Evolutionary conservation across 2,797 vertebrate genomes (phyloP).

Genomic region (Cetoscarus ocellatus): DNA sequence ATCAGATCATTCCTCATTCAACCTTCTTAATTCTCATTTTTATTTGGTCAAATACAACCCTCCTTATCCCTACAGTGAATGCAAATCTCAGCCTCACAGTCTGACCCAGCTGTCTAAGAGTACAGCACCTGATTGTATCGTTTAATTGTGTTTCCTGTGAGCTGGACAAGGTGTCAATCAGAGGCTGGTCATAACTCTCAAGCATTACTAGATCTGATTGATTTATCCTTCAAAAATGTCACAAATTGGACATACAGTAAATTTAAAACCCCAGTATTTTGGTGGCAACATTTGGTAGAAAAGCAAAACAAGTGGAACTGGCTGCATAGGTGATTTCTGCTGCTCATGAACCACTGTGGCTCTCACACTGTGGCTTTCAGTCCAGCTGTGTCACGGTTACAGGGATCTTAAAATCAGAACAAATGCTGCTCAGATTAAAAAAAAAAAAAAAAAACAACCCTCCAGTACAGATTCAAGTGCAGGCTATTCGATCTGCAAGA

Average conservation of each 20-base stretch:
- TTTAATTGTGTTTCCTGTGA: slow-evolving; percentile 40
- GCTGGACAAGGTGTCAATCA: slow-evolving; percentile 47
- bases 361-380: slow-evolving; percentile 9
- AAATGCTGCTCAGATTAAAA: slow-evolving; percentile 6
- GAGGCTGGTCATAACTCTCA: slow-evolving; percentile 5
- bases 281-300: slow-evolving; percentile 46
- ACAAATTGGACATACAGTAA: slow-evolving; percentile 41
- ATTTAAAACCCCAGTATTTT: slow-evolving; percentile 57
- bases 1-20: slow-evolving; percentile 21
- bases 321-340: slow-evolving; percentile 26
- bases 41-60: slow-evolving; percentile 7
- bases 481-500: neutral
- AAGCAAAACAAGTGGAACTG: slow-evolving; percentile 39
- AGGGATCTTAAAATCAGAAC: slow-evolving; percentile 12
- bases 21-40: neutral
- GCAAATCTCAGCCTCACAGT: neutral
- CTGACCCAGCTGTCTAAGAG: slow-evolving; percentile 14
- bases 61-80: slow-evolving; percentile 6
- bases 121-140: slow-evolving; percentile 26
- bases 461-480: neutral
- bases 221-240: slow-evolving; percentile 59
- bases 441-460: neutral
- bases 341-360: slow-evolving; percentile 15
- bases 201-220: slow-evolving; percentile 52
- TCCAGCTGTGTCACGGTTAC: slow-evolving; percentile 34